Evolutionary conservation across 1,140 invertebrate genomes (phyloP), one percentile per base, ranked within the genome.

Genomic region (Cotesia typhae): DNA sequence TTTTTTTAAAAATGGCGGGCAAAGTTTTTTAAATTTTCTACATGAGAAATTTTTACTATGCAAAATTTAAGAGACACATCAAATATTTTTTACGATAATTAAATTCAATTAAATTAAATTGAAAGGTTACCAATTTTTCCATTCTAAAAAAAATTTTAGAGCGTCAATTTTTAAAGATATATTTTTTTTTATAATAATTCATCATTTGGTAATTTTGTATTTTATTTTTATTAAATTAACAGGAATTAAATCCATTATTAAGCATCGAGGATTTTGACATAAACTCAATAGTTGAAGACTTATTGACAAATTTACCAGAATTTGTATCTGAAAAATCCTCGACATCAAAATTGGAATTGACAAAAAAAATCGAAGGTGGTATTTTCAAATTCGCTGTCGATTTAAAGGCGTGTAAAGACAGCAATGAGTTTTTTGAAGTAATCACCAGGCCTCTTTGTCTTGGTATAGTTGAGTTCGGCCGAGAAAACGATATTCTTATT

Each of bases 171-270:
- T 28, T 28, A 28, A 2, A 28, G 3, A 28, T 28, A 28, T 28
- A 28, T 28, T 28, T 28, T 28, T 28, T 28, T 28, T 28, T 28
- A 28, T 28, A 3, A 28, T 2, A 28, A 28, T 17, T 17, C 1
- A 28, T 28, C 0, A 2, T 28, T 1, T 28, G 28, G 28, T 28
- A 28, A 28, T 3, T 28, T 28, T 28, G 2, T 2, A 28, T 3
- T 28, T 28, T 28, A 28, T 2, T 28, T 28, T 28, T 28, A 14
- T 65, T 14, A 38, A 10, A 14, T 65, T 65, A 7, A 14, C 3
- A 65, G 63, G 38, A n/a, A 37, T 65, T 65, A 38, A 65, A 65
- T 38, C 63, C 63, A 65, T 12, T 65, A 5, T 38, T 65, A 37
- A 65, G 63, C n/a, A 17, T 65, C 4, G 63, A 65, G 4, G 63